Conservation (phyloP, 2,797 vertebrate species). For the Percopsis omiscomaycus region DNA sequence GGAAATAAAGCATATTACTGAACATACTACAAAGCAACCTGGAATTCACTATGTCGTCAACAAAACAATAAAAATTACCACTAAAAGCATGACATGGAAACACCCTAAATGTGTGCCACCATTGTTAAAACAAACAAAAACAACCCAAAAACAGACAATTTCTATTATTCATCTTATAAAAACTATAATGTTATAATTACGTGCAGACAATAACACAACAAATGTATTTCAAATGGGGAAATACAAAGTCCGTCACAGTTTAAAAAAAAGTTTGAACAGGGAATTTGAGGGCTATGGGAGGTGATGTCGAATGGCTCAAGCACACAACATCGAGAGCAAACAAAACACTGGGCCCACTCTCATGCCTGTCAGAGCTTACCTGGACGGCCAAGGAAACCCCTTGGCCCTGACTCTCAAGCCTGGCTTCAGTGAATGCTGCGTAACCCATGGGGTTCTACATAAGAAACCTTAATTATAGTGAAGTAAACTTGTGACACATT, state of each 20-base stretch:
- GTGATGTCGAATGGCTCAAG: slow-evolving; percentile 6
- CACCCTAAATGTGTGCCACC: too few relatives aligned
- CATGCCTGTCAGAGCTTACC: slow-evolving; percentile 39
- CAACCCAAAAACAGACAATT: too few relatives aligned
- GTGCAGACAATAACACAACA: slow-evolving; percentile 66
- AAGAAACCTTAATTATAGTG: slow-evolving; percentile 10
- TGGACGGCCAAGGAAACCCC: slow-evolving; percentile 22
- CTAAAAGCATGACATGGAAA: too few relatives aligned
- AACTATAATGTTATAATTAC: too few relatives aligned
- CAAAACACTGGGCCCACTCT: slow-evolving; percentile 12
- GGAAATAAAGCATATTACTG: too few relatives aligned
- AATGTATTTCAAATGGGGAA: slow-evolving; percentile 63
- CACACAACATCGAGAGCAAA: slow-evolving; percentile 8
- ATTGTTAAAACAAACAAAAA: too few relatives aligned
- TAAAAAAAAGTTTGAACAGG: neutral
- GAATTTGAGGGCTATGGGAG: slow-evolving; percentile 13
- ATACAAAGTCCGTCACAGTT: slow-evolving; percentile 1
- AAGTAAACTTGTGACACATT: neutral
- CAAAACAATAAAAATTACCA: too few relatives aligned
- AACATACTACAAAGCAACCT: too few relatives aligned
- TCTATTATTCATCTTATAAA: too few relatives aligned
- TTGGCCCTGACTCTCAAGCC: slow-evolving; percentile 14
- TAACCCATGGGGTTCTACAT: slow-evolving; percentile 8
- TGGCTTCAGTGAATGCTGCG: slow-evolving; percentile 5
- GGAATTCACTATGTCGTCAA: too few relatives aligned